phyloP scores from a whole-genome alignment of 2,888 invertebrate species.

The Crioceris asparagi region DNA sequence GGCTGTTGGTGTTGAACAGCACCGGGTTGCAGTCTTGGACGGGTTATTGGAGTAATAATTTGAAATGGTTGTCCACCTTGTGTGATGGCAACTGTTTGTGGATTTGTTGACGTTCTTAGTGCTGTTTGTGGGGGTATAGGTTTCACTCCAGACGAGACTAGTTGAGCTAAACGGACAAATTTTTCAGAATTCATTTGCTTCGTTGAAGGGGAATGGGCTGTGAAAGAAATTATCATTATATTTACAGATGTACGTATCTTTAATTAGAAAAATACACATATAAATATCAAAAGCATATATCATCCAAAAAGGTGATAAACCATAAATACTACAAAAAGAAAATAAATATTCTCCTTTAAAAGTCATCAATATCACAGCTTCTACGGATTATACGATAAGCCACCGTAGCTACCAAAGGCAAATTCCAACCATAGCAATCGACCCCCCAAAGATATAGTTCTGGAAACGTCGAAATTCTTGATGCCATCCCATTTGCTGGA shows the following conservation, averaged over 20 bases:
- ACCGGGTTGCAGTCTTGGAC: slow-evolving; percentile 30
- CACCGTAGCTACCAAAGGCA: slow-evolving; percentile 29
- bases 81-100: slow-evolving; percentile 27
- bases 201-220: no score
- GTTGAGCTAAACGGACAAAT: slow-evolving; percentile 40
- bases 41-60: slow-evolving; percentile 33
- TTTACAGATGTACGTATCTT: no score
- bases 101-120: slow-evolving; percentile 27
- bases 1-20: slow-evolving; percentile 14
- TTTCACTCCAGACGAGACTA: slow-evolving; percentile 57
- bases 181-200: neutral
- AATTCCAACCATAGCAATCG: slow-evolving; percentile 27
- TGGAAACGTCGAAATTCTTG: slow-evolving; percentile 19
- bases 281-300: no score
- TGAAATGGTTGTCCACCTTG: slow-evolving; percentile 34
- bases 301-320: no score
- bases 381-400: no score
- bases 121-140: slow-evolving; percentile 35
- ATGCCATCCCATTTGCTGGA: slow-evolving; percentile 13
- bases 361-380: slow-evolving; percentile 17
- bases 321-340: neutral
- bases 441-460: slow-evolving; percentile 18
- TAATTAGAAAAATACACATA: no score
- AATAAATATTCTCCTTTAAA: no score
- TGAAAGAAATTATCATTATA: no score